These are phyloP conservation scores for Megaceryle maxima DNA, from an alignment of 2,113 vertebrate species.

Conservation along the genomic window DNA sequence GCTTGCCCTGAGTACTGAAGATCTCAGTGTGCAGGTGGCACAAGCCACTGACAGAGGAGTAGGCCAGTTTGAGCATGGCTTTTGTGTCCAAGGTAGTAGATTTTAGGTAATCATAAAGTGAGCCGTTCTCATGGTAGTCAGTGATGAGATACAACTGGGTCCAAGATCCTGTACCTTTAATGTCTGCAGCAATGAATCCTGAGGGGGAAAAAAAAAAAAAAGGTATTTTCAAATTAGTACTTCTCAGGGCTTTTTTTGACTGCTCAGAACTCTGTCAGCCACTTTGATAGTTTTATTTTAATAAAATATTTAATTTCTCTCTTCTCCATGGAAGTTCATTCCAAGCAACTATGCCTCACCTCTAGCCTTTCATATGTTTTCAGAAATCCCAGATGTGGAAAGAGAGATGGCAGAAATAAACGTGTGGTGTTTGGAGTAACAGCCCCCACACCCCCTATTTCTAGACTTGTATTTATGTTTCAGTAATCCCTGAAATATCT, in stretches of 20 bases:
- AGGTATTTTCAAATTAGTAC: neutral
- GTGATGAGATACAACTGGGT: constrained; percentile 97
- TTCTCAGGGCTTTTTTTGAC: neutral
- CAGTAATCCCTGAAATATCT: neutral
- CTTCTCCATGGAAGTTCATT: neutral
- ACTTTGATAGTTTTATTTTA: neutral
- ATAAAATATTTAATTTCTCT: neutral
- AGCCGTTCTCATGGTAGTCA: constrained; percentile 95
- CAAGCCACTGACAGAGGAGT: constrained; percentile 91
- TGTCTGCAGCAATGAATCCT: constrained; percentile 98
- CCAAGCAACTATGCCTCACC: neutral
- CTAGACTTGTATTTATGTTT: neutral
- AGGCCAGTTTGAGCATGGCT: constrained; percentile 91
- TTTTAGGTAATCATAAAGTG: constrained; percentile 95
- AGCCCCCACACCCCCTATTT: neutral
- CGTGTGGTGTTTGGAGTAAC: neutral
- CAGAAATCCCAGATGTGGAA: neutral
- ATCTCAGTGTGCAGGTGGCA: constrained; percentile 97
- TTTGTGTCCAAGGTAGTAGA: constrained; percentile 91
- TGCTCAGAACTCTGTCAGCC: neutral
- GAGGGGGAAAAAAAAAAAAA: neutral
- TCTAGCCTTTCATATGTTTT: neutral
- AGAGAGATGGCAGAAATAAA: neutral
- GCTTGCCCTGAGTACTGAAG: constrained; percentile 96
- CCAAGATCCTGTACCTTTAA: constrained; percentile 98